Base-by-base conservation (phyloP, 2,888 invertebrate genomes). In the Caradrina clavipalpis region DNA sequence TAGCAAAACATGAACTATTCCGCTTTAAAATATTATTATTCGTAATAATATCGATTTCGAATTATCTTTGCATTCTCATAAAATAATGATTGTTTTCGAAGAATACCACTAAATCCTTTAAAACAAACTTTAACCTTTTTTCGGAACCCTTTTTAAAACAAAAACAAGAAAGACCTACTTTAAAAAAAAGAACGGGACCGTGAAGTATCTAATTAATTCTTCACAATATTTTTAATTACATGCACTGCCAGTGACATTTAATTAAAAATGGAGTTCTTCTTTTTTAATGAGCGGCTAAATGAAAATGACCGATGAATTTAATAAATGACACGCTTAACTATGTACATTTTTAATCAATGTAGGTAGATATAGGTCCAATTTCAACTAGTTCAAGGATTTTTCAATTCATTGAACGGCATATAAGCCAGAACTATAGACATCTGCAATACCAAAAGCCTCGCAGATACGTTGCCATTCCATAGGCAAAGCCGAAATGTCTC, bases 211-310 rank as follows among this genome's bases (percentile, higher is more conserved):
- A 75, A 80, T 76, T 75, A 58, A 53, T 51, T 76, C 51, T 62
- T 59, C 11, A 58, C 50, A 75, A 51, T 80, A 51, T 51, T 76
- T 68, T 62, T 67, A 75, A 76, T 80, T 47, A 67, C 57, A 47
- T 76, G 59, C 59, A 56, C 11, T 66, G 60, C 39, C 54, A 59
- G 54, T 72, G 63, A 73, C 57, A 55, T 76, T 76, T 62, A 76
- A 80, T 55, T 62, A 56, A 67, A 61, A 56, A 31, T 15, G 8
- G 75, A 31, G 49, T 59, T 58, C 53, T 73, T 19, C 6, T 50
- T 54, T 50, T 63, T 47, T 53, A 59, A 47, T 50, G 26, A 35
- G 15, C n/a, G 22, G 39, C 13, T 39, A 22, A 68, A 69, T 42
- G 26, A 8, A 19, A 69, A 47, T n/a, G 26, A 42, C 19, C 45